These are phyloP conservation scores for Heliopora coerulea DNA, from an alignment of 92 coral and sea anemone species.

Conservation along the genomic window DNA sequence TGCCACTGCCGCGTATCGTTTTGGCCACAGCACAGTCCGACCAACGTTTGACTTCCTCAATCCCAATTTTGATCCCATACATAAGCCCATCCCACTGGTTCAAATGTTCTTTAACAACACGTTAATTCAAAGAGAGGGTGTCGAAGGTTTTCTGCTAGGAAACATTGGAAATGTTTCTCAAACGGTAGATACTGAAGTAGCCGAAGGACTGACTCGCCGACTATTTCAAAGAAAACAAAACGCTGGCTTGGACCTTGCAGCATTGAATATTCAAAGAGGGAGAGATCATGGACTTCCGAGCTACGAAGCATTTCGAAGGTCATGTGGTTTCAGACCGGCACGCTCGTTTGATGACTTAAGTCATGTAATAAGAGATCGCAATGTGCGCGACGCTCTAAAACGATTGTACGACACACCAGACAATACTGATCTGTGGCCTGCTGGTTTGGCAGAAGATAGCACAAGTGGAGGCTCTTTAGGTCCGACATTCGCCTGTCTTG, in stretches of 20 bases:
- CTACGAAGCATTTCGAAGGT: not conserved
- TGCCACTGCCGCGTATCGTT: conserved; percentile 28
- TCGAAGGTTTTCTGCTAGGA: not conserved
- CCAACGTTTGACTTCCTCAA: conserved; percentile 16
- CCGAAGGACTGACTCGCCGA: not conserved
- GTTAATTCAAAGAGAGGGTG: not conserved
- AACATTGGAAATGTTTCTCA: not conserved
- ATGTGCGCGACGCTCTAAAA: not conserved
- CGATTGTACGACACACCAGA: conserved; percentile 70
- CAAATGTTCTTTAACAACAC: conserved; percentile 28
- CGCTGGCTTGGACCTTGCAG: conserved; percentile 15
- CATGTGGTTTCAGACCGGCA: not conserved
- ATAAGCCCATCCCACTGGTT: not conserved
- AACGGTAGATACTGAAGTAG: not conserved
- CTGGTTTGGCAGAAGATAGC: conserved; percentile 81
- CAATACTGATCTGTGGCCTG: conserved; percentile 78
- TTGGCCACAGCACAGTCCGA: conserved; percentile 30
- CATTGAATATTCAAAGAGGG: conserved; percentile 14
- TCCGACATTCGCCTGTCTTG: conserved; percentile 75
- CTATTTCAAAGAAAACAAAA: not conserved
- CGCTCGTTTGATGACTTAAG: not conserved
- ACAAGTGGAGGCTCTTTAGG: conserved; percentile 72
- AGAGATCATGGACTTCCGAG: conserved; percentile 35
- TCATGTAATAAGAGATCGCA: conserved; percentile 1
- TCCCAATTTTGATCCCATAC: not conserved